These are phyloP conservation scores for Lymantria dispar DNA, from an alignment of 2,888 invertebrate species.

Conservation along the genomic window DNA sequence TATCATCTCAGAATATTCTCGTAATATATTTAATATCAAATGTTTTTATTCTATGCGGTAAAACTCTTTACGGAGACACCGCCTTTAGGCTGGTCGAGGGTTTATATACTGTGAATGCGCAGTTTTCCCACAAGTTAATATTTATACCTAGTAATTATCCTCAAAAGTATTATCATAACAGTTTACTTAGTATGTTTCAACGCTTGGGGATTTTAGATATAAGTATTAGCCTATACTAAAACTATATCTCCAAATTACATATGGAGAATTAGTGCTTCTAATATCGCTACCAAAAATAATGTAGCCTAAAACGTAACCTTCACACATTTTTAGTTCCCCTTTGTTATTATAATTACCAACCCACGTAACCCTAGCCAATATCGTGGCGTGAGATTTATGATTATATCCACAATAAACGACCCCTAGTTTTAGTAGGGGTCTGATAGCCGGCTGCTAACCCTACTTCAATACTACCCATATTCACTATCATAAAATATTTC, in stretches of 20 bases:
- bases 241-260: background rate
- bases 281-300: background rate
- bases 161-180: no score
- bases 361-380: conserved; percentile 47
- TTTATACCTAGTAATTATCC: no score
- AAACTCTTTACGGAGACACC: no score
- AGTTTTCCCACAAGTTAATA: no score
- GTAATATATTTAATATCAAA: no score
- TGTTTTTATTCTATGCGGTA: no score
- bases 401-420: conserved; percentile 52
- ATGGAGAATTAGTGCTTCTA: background rate
- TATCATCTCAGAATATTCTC: no score
- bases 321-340: conserved; percentile 17
- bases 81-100: no score
- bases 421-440: conserved; percentile 46
- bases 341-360: conserved; percentile 51
- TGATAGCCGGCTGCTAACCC: conserved; percentile 41
- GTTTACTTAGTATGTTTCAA: no score
- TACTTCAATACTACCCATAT: conserved; percentile 37
- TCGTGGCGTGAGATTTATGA: conserved; percentile 55
- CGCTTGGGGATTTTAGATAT: no score
- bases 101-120: no score
- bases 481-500: conserved; percentile 35
- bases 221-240: no score
- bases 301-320: background rate